Percentiles rank a stretch among this genome's conserved stretches.
phyloP scores from a whole-genome alignment of 2,797 vertebrate species.

The Leuciscus waleckii region DNA sequence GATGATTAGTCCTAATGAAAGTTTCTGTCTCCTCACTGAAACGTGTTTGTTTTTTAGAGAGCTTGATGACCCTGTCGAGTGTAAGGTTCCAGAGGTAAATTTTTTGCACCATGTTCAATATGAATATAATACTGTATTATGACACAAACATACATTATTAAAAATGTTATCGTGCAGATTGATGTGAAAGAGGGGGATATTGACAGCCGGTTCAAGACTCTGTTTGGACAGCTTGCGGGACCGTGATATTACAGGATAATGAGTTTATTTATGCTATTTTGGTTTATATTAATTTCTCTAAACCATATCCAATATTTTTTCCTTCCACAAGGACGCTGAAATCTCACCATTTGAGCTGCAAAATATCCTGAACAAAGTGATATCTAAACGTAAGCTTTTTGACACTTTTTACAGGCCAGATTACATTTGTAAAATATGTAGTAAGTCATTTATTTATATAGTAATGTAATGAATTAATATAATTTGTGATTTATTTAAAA shows the following conservation, averaged over 20 bases:
- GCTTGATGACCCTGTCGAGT: conserved; percentile 84
- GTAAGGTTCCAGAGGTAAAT: conserved; percentile 80
- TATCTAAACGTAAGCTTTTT: conserved; percentile 77
- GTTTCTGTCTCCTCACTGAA: neutral
- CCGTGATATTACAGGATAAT: conserved; percentile 68
- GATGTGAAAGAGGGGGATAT: conserved; percentile 80
- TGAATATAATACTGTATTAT: neutral
- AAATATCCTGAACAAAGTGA: conserved; percentile 83
- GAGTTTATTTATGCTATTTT: neutral
- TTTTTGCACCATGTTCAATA: neutral
- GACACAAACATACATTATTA: neutral
- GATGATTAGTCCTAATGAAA: neutral
- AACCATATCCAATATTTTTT: neutral
- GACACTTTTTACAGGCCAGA: no score
- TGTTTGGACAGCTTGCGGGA: conserved; percentile 83
- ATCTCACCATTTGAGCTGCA: conserved; percentile 84
- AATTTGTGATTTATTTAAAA: no score
- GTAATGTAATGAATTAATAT: no score
- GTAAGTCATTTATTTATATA: neutral
- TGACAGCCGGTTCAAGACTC: conserved; percentile 75
- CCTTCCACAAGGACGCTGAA: conserved; percentile 79
- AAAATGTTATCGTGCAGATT: conserved; percentile 64
- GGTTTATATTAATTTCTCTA: neutral
- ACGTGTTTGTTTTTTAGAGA: conserved; percentile 74
- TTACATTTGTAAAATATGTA: neutral